Evolutionary conservation across 2,797 vertebrate species (phyloP), one percentile per base, ranked within the genome.

Genomic region (Sciurus vulgaris): DNA sequence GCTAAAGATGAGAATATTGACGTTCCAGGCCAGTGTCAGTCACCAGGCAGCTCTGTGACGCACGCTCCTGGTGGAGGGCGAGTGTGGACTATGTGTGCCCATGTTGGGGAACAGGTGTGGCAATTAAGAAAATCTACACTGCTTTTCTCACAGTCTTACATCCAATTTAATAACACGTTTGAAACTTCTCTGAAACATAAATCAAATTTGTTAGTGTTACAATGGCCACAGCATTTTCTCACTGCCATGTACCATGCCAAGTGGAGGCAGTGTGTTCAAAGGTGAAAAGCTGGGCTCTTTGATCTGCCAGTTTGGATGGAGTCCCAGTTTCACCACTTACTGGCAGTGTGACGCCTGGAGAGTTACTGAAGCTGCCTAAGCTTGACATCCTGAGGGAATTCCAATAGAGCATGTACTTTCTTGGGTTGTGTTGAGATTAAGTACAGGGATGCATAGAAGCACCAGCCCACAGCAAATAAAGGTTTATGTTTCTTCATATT

Each of bases 121-220:
- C 20, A 22, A 41, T 61, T 38, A 59, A 65, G 81, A 91, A 81
- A 73, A 65, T 74, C 41, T 44, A 88, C 74, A 33, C 15, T 22
- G 26, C 44, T 13, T 86, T 96, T 81, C 35, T 92, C 44, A 41
- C 35, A 69, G 15, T 63, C 87, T n/a, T 91, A 38, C 30, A 82
- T 63, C 73, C 81, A 84, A 82, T 73, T 49, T 22, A 74, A 1
- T 44, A 73, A 54, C 15, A 47, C 20, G 18, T 26, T 15, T 56
- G 38, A 78, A 90, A 87, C 49, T 72, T 92, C 65, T 96, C 28
- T 83, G 70, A 90, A 49, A 93, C 4, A 47, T 33, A 67, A 86
- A 86, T 82, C 26, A 85, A 91, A 56, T 82, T 77, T 51, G 18
- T 20, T 51, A 70, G 51, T 24, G 65, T 59, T 76, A 44, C 28